These are phyloP conservation scores for Lutjanus erythropterus DNA, from an alignment of 2,113 vertebrate species.

Conservation along the genomic window DNA sequence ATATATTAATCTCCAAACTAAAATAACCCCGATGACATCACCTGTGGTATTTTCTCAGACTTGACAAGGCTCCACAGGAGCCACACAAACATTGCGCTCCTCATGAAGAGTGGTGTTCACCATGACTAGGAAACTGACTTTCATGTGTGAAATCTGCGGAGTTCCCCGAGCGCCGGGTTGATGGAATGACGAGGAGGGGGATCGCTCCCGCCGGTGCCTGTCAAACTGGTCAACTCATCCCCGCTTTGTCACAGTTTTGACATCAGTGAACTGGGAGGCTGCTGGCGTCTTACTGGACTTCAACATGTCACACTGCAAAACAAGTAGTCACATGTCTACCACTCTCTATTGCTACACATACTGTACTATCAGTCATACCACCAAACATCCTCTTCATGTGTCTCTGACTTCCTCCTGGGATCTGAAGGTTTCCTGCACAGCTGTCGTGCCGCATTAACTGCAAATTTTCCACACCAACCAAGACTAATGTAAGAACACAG, in stretches of 20 bases:
- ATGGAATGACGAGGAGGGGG: neutral
- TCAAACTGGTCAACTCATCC: too few relatives aligned
- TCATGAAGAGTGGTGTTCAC: neutral
- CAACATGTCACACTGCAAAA: too few relatives aligned
- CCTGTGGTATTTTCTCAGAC: neutral
- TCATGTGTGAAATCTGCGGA: conserved; percentile 32
- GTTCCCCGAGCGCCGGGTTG: neutral
- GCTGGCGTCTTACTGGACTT: too few relatives aligned
- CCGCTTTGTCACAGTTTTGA: too few relatives aligned
- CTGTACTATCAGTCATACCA: neutral
- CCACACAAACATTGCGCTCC: neutral
- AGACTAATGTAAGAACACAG: conserved; percentile 41
- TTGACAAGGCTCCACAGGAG: neutral
- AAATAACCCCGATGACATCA: neutral
- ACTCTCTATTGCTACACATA: conserved; percentile 2
- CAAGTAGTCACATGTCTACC: neutral
- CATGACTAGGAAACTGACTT: neutral
- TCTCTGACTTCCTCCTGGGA: conserved; percentile 27
- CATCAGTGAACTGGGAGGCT: too few relatives aligned
- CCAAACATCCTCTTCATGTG: conserved; percentile 12
- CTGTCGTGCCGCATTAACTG: conserved; percentile 23
- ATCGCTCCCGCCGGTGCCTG: too few relatives aligned
- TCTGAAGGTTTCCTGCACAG: conserved; percentile 26
- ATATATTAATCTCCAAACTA: neutral
- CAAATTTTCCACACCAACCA: conserved; percentile 39